phyloP scores from a whole-genome alignment of 2,888 invertebrate species.

The Cephus spinipes region DNA sequence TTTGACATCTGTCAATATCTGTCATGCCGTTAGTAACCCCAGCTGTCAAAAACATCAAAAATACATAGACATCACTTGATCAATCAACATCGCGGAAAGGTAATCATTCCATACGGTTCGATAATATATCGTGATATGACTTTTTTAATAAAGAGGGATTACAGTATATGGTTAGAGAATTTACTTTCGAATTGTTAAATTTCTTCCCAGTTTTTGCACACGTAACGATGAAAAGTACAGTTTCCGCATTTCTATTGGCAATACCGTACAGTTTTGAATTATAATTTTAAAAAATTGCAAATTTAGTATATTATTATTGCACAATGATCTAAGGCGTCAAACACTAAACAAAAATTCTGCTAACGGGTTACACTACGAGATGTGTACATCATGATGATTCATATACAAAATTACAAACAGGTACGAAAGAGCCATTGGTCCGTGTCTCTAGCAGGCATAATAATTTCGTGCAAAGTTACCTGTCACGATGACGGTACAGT shows the following conservation, averaged over 20 bases:
- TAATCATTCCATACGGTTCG: no score
- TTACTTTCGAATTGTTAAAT: background rate
- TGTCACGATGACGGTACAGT: constrained; percentile 1
- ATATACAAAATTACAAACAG: background rate
- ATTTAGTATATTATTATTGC: background rate
- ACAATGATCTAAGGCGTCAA: background rate
- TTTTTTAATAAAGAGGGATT: no score
- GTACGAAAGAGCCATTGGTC: background rate
- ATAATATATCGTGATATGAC: no score
- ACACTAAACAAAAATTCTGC: background rate
- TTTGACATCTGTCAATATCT: no score
- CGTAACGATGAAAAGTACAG: background rate
- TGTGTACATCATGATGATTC: background rate
- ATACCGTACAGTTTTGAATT: background rate
- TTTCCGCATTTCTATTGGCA: background rate
- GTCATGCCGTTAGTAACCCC: no score
- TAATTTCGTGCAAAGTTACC: background rate
- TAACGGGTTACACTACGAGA: background rate
- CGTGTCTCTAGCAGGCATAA: background rate
- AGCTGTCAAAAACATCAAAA: no score
- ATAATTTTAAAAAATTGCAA: background rate
- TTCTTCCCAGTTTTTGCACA: background rate
- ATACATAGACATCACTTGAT: no score
- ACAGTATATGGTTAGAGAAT: background rate
- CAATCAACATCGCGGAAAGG: no score